Base-by-base conservation (phyloP, 2,113 vertebrate species). In the Takifugu flavidus region DNA sequence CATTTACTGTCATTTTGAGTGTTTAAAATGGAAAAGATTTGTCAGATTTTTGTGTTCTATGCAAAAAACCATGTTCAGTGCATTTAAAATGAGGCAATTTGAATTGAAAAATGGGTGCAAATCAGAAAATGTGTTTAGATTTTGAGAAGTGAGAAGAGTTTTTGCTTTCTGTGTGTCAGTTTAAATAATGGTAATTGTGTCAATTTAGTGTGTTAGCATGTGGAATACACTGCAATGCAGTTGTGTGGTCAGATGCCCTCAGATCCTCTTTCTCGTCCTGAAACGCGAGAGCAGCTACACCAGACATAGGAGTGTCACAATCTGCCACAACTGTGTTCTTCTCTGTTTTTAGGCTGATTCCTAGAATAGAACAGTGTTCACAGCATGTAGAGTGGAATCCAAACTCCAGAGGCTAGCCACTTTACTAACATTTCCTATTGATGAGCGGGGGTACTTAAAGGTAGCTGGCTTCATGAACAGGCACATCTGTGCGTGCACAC, bases 291-390 rank as follows among this genome's bases (percentile, higher is more conserved):
- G 74, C 75, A 77, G 74, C 77, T 68, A 77, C 56, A 77, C 51
- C 53, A 75, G 72, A 77, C 72, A 69, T 77, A 79, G 74, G 65
- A 73, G 72, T 85, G 82, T 82, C 87, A 85, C 58, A 70, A 76
- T 83, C 72, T 80, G 74, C 69, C 72, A 82, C 73, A 70, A 78
- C 61, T 64, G 69, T 78, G 67, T 67, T 84, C 62, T 60, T 68
- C 65, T 73, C 67, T 67, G 78, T 77, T 87, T 84, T 83, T 75
- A 83, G 83, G 76, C 78, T 68, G 52, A 53, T 79, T 80, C 85
- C 78, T 78, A 80, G 83, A 88, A 87, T 87, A 88, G 85, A 86
- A 77, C 70, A 57, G 20, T 8, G 1, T 82, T 74, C 66, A 25
- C 68, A 78, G 78, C 25, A 6, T 77, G 78, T 67, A 52, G 65